Evolutionary conservation across 1,140 invertebrate genomes (phyloP).

Genomic region (Calycopis cecrops): DNA sequence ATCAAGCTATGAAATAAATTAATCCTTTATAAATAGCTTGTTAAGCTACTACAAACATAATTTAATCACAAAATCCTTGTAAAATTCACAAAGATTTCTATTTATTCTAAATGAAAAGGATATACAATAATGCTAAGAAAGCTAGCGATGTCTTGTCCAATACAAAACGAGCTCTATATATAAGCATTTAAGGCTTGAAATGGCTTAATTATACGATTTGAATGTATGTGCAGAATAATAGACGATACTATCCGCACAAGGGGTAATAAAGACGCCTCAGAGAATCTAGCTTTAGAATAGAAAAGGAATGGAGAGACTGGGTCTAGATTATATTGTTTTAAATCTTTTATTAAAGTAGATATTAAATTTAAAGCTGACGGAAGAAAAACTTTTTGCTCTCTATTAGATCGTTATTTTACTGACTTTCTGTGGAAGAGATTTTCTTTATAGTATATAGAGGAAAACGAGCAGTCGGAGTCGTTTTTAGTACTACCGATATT

Average conservation of each 20-base stretch:
- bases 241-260: slow-evolving; percentile 40
- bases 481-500: too few relatives aligned
- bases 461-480: too few relatives aligned
- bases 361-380: neutral
- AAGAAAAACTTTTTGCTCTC: too few relatives aligned
- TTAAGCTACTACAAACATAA: too few relatives aligned
- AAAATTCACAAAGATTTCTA: too few relatives aligned
- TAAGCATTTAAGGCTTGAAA: neutral
- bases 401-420: too few relatives aligned
- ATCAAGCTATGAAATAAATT: too few relatives aligned
- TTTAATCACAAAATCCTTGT: too few relatives aligned
- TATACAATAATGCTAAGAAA: neutral
- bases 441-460: too few relatives aligned
- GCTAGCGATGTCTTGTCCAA: neutral
- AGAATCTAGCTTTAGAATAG: slow-evolving; percentile 38
- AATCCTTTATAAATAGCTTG: too few relatives aligned
- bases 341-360: neutral
- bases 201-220: slow-evolving; percentile 27
- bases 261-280: slow-evolving; percentile 51
- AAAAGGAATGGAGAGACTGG: slow-evolving; percentile 25
- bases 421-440: too few relatives aligned
- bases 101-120: too few relatives aligned
- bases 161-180: neutral
- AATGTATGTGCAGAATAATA: slow-evolving; percentile 24
- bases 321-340: slow-evolving; percentile 11